Percentiles rank a stretch among this genome's conserved stretches.
These are phyloP conservation scores for Merodon equestris DNA, from an alignment of 2,888 invertebrate species.

Conservation along the genomic window DNA sequence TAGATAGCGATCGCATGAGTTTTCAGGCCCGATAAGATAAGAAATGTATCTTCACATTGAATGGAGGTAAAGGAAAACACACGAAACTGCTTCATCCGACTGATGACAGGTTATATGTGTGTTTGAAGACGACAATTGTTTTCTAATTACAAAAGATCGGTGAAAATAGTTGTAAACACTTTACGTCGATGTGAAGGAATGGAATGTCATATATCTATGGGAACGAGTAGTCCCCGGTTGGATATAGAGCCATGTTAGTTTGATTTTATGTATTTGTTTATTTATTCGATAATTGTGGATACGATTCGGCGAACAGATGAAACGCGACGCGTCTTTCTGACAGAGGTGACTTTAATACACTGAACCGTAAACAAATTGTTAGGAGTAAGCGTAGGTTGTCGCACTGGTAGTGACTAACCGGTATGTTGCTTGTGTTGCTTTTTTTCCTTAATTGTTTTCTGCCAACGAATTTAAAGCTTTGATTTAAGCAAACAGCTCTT, in stretches of 20 bases:
- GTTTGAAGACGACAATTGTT: no score
- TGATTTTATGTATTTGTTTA: constrained; percentile 5
- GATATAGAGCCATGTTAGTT: no score
- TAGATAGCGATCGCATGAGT: constrained; percentile 42
- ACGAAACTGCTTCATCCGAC: constrained; percentile 1
- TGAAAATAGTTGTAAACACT: no score
- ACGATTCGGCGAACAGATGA: constrained; percentile 16
- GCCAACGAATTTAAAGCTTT: no score
- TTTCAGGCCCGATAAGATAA: constrained; percentile 47
- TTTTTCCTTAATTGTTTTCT: no score
- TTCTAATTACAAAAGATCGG: no score
- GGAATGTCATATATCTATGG: no score
- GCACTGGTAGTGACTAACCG: constrained; percentile 4
- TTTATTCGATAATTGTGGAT: neutral
- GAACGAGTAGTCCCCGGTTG: no score
- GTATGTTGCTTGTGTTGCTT: neutral
- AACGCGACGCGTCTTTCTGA: constrained; percentile 23
- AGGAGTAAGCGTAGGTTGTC: constrained; percentile 7
- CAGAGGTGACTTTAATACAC: constrained; percentile 32
- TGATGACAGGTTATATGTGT: constrained; percentile 2
- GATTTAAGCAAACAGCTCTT: no score
- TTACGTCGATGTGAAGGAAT: no score
- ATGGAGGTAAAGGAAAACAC: neutral
- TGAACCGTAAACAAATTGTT: constrained; percentile 38
- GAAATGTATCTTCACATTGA: constrained; percentile 36